phyloP scores from a whole-genome alignment of 2,113 vertebrate species.

The Ailuropoda melanoleuca region DNA sequence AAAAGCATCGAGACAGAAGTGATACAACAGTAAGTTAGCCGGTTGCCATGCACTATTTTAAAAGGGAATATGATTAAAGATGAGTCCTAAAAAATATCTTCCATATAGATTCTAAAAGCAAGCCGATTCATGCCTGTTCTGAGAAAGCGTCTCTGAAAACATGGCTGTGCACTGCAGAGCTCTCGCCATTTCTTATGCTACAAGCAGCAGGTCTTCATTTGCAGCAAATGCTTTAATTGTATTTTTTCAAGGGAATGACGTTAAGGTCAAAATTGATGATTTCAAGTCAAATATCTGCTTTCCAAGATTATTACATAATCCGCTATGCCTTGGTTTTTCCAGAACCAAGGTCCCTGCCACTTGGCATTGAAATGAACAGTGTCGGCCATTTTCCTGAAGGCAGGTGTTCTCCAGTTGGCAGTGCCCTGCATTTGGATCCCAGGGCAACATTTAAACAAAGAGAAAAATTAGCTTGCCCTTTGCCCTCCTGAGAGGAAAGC shows the following conservation, averaged over 20 bases:
- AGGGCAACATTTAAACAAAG: background rate
- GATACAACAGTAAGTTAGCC: background rate
- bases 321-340: background rate
- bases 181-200: background rate
- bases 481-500: constrained; percentile 1
- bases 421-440: background rate
- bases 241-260: constrained; percentile 23
- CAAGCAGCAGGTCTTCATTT: background rate
- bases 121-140: background rate
- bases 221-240: background rate
- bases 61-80: background rate
- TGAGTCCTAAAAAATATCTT: constrained; percentile 30
- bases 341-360: background rate
- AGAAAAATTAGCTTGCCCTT: constrained; percentile 5
- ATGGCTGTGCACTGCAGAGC: background rate
- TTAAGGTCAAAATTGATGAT: constrained; percentile 30
- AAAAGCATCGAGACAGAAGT: background rate
- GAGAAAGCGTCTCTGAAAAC: background rate
- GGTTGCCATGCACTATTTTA: background rate
- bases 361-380: background rate
- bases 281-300: constrained; percentile 28
- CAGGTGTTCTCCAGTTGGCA: background rate
- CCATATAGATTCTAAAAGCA: background rate
- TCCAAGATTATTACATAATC: background rate
- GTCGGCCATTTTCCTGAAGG: background rate